Conservation (phyloP, 2,113 vertebrate species). For the Orthonyx spaldingii region DNA sequence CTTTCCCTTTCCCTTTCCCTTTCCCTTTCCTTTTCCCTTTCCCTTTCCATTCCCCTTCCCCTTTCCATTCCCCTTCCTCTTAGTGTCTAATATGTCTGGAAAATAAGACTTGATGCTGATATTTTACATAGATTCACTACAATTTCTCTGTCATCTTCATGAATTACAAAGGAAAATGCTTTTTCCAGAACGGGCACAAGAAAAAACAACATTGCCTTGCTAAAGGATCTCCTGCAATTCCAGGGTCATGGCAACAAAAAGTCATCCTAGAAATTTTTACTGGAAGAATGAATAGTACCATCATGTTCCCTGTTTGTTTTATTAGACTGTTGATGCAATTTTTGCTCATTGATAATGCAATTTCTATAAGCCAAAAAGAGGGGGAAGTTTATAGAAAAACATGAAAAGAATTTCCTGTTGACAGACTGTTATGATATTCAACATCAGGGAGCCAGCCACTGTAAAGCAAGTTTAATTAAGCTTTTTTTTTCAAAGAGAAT, state of each 20-base stretch:
- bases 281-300: background rate
- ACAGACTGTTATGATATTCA: background rate
- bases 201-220: background rate
- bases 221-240: background rate
- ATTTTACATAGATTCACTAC: background rate
- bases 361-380: background rate
- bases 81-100: background rate
- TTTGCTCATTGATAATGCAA: background rate
- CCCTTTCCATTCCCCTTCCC: background rate
- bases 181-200: background rate
- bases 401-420: background rate
- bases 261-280: background rate
- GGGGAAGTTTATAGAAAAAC: background rate
- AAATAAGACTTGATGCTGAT: background rate
- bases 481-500: background rate
- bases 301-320: background rate
- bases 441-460: background rate
- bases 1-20: background rate
- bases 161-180: background rate
- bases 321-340: background rate
- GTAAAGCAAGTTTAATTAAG: background rate
- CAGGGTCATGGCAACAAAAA: background rate
- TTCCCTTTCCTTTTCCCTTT: background rate
- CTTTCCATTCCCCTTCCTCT: background rate
- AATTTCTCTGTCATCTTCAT: background rate